Base-by-base conservation (phyloP, 2,797 vertebrate genomes). In the Kryptolebias ocellatus region DNA sequence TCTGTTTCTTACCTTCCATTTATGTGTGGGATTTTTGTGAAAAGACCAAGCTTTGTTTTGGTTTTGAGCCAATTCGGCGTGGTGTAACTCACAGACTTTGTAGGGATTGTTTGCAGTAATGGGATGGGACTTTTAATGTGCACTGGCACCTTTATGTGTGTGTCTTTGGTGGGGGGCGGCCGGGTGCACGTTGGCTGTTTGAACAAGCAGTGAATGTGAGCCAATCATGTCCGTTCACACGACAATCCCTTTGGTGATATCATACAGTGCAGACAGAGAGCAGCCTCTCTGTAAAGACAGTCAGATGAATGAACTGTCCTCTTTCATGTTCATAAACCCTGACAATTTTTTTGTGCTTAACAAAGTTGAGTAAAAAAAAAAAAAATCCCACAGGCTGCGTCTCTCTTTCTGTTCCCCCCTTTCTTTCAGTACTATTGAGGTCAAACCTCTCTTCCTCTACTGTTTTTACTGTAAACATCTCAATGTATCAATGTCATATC, bases 401-500 rank as follows among this genome's bases (percentile, higher is more conserved):
- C 67, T 11, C 17, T 72, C 55, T 76, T 66, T 72, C 37, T 59
- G 68, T 47, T 63, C 62, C 46, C 56, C 15, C 61, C 51, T 74
- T 65, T 66, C 60, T 64, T 56, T 80, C 52, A 67, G 64, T 78
- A 53, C 71, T 67, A 60, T 60, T 53, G 64, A 77, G 79, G 65
- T 84, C 29, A 42, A 60, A 52, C 66, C 73, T 44, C 55, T 55
- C 68, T 60, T 55, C 63, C 52, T 66, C 53, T 67, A 52, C 50
- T 55, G 51, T 64, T 90, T 89, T 17, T 89, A 89, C 87, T 85
- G 87, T 90, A 92, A 92, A 94, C 91, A 90, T 91, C 90, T 89
- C 86, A 88, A 94, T 94, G 91, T 89, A 93, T 92, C 91, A 93
- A 90, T 93, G 93, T 93, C 92, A 93, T 93, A 90, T 91, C 85